Conservation (phyloP, 1,140 invertebrate genomes). For the Idris sp. region DNA sequence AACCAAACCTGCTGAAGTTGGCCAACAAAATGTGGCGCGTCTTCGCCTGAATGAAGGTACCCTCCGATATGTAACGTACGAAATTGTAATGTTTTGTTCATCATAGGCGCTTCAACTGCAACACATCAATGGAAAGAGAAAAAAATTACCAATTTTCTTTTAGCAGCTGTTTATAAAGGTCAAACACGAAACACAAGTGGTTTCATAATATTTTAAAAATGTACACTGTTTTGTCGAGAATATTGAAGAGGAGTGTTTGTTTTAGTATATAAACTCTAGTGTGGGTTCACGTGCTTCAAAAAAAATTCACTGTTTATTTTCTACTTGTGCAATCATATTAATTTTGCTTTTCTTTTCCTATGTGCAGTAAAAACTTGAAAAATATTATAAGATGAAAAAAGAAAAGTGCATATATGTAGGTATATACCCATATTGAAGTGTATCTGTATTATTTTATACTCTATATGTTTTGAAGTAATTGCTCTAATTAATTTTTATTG, state of each 20-base stretch:
- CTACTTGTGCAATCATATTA: constrained; percentile 25
- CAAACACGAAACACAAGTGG: constrained; percentile 2
- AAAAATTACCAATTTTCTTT: too few species aligned
- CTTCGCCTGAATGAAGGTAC: constrained; percentile 86
- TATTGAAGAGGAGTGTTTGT: constrained; percentile 14
- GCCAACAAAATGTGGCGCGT: constrained; percentile 91
- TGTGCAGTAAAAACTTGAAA: too few species aligned
- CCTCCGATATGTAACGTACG: constrained; percentile 88
- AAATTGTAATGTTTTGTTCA: constrained; percentile 88
- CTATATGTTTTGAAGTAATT: too few species aligned
- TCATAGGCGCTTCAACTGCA: constrained; percentile 84
- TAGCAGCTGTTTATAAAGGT: neutral
- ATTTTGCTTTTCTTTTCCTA: constrained; percentile 18
- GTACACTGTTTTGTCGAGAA: neutral
- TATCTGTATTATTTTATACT: too few species aligned
- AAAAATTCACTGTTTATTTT: constrained; percentile 30
- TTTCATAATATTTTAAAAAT: constrained; percentile 7
- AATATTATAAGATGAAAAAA: too few species aligned
- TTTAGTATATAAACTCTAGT: neutral
- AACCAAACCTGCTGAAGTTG: constrained; percentile 95
- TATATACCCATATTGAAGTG: too few species aligned
- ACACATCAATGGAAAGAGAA: constrained; percentile 48
- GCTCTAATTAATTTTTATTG: too few species aligned
- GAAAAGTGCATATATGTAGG: too few species aligned
- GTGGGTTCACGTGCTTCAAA: constrained; percentile 12